Evolutionary conservation across 30 jellyfish, hydroid and myxozoan species (phyloP), one percentile per base, ranked within the genome.

Genomic region (Pseudorhiza aurosa): DNA sequence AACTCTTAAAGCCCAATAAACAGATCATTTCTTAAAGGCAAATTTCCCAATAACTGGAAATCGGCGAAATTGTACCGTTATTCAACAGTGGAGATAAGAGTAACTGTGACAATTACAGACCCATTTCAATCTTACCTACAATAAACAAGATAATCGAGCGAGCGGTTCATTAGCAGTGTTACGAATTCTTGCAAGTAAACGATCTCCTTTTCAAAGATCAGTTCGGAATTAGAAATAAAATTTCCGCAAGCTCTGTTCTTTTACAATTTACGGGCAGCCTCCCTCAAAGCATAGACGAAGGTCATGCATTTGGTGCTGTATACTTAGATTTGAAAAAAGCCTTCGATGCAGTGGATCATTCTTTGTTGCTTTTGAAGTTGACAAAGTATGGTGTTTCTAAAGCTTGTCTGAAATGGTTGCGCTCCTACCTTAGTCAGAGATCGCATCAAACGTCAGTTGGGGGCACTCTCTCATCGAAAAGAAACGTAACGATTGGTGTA

Each of bases 341-440:
- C 88, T 58, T 76, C 70, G 88, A 76, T 37, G 58, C 88, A 36
- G 68, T 76, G 69, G 79, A 76, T 27, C 79, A 76, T 76, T 76
- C 88, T 37, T 59, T 73, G 87, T 73, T 73, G 87, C 77, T 73
- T 73, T 49, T 9, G 37, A 44, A 76, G 46, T 62, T 78, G 72
- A 78, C 90, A 62, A 83, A 59, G 81, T 78, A 78, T 78, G 90
- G 90, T 26, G 64, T 78, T 78, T 78, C 90, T 42, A 46, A 49
- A 76, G 88, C 79, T 59, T 56, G 79, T 76, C 81, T 76, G 79
- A 56, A 56, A 37, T 57, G 90, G 83, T 78, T 78, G 60, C 75
- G 82, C 81, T 78, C 90, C 90, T 49, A 78, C 46, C 90, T 78
- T 78, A 78, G 86, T 81, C 79, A 81, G 93, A 81, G 93, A 67